Conservation (phyloP, 2,888 invertebrate genomes). For the Anodontia alba region DNA sequence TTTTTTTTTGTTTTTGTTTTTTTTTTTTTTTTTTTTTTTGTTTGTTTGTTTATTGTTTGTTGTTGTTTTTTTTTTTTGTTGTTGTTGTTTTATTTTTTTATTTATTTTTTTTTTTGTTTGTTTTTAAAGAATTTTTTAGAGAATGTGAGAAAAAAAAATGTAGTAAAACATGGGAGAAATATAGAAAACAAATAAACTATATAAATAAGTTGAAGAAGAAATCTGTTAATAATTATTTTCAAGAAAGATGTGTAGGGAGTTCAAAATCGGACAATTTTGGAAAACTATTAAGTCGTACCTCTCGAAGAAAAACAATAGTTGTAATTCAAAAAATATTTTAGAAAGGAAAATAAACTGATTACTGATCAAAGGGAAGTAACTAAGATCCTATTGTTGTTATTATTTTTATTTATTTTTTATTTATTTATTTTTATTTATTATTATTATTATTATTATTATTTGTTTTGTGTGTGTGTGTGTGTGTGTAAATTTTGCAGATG, state of each 20-base stretch:
- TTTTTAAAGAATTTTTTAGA: conserved; percentile 24
- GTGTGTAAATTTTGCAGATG: neutral
- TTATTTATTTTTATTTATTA: too few species aligned
- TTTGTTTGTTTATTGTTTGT: too few species aligned
- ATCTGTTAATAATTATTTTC: conserved; percentile 34
- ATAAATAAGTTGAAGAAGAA: conserved; percentile 23
- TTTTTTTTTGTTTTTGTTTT: too few species aligned
- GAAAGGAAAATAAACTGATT: conserved; percentile 5
- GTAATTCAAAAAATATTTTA: conserved; percentile 16
- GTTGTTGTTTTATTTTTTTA: too few species aligned
- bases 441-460: too few species aligned
- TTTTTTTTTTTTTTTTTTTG: too few species aligned
- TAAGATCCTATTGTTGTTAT: neutral
- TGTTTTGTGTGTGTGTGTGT: too few species aligned
- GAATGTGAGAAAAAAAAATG: neutral
- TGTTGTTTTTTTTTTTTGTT: too few species aligned
- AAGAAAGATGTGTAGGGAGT: conserved; percentile 30
- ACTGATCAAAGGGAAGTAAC: conserved; percentile 5
- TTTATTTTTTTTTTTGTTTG: too few species aligned
- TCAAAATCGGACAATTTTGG: conserved; percentile 30
- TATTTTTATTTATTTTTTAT: too few species aligned
- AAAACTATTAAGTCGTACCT: conserved; percentile 29
- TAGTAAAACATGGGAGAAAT: conserved; percentile 21
- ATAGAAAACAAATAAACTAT: conserved; percentile 25
- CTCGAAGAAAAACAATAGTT: conserved; percentile 17